A percentile compares a stretch with the other conserved stretches of the same genome.
phyloP scores from a whole-genome alignment of 2,113 vertebrate species.

The Vireo altiloquus region DNA sequence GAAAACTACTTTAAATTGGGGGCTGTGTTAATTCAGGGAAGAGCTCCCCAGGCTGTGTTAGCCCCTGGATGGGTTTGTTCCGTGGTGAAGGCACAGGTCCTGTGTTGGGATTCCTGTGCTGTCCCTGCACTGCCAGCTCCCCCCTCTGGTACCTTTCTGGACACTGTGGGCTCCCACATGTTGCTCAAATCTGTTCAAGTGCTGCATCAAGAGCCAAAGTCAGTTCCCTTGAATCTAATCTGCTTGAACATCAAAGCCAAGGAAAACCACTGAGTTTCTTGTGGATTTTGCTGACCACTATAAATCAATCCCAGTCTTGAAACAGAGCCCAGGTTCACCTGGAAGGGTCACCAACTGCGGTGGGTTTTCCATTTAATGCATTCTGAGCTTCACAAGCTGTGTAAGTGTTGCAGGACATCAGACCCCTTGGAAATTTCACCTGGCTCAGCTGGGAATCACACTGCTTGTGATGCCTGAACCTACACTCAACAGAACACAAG shows the following conservation, averaged over 20 bases:
- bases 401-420: neutral
- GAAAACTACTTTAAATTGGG: neutral
- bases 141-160: neutral
- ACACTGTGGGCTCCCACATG: fast-evolving
- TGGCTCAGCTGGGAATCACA: neutral
- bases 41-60: neutral
- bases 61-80: neutral
- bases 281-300: neutral
- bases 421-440: neutral
- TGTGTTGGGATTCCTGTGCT: neutral
- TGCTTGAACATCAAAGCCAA: slow-evolving; percentile 6
- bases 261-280: neutral
- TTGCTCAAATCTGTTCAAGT: neutral
- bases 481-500: neutral
- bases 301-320: neutral
- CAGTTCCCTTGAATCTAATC: neutral
- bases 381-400: neutral
- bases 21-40: neutral
- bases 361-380: neutral
- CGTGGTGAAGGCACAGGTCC: fast-evolving
- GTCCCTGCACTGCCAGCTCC: neutral
- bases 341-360: neutral
- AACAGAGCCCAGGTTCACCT: neutral
- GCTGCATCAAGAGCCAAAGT: neutral
- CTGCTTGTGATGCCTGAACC: neutral